A percentile compares a stretch with the other conserved stretches of the same genome.
Conservation (phyloP, 2,797 vertebrate species). For the Danio tinwini region DNA sequence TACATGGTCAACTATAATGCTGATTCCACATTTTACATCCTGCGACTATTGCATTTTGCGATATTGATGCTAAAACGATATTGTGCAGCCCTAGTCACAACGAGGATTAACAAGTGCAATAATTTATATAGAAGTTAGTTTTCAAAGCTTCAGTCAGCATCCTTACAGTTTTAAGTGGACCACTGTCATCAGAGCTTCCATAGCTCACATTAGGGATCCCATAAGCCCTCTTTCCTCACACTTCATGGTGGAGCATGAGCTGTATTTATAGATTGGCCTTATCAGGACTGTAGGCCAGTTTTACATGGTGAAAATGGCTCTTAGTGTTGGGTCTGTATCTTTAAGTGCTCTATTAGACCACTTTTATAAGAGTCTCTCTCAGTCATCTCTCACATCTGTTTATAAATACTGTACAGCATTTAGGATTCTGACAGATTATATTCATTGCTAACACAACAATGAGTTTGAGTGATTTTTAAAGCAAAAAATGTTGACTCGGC, state of each 20-base stretch:
- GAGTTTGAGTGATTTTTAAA: too few species aligned
- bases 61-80: too few species aligned
- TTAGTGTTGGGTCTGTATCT: constrained; percentile 12
- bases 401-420: constrained; percentile 27
- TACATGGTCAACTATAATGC: too few species aligned
- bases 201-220: constrained; percentile 3
- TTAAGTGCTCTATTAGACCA: constrained; percentile 46
- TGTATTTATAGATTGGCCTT: constrained; percentile 46
- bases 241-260: constrained; percentile 5
- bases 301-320: background rate
- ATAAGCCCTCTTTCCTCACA: constrained; percentile 15
- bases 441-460: too few species aligned
- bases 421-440: background rate
- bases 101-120: too few species aligned
- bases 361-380: constrained; percentile 13
- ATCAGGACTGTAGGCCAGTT: constrained; percentile 38
- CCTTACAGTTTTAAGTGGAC: constrained; percentile 33
- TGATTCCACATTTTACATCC: too few species aligned
- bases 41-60: too few species aligned
- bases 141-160: constrained; percentile 9
- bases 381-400: background rate
- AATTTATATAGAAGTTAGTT: too few species aligned
- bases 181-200: constrained; percentile 12
- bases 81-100: too few species aligned
- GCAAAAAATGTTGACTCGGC: too few species aligned